Evolutionary conservation across 2,797 vertebrate species (phyloP), one percentile per base, ranked within the genome.

Genomic region (Sardinella longiceps): DNA sequence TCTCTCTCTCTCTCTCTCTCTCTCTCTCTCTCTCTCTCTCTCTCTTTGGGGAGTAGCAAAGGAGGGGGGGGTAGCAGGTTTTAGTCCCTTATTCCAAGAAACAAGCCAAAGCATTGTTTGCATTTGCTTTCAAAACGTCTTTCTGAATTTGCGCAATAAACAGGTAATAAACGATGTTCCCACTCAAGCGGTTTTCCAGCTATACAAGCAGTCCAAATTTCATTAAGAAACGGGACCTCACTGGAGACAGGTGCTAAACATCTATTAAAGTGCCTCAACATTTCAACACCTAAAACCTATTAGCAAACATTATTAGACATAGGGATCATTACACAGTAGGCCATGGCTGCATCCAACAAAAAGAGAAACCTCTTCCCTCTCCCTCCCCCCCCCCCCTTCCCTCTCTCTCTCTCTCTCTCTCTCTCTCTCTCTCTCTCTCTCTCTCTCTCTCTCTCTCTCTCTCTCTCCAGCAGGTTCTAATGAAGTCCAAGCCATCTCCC

Each of bases 401-500:
- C 56, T 70, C 80, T 84, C 87, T 90, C 87, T 90, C 87, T 88
- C 88, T 88, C 87, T 80, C 87, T 87, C 84, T 92, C 77, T 91
- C 82, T 89, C 58, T 51, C 80, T 82, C 87, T 90, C 87, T 90
- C 87, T 87, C 88, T 89, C 87, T 80, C 87, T 87, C 84, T 92
- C 80, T 91, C 82, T 89, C 60, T 91, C 81, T 88, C 48, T 48
- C 80, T 82, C 87, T 90, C 87, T 89, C 87, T 88, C 88, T 88
- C 87, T 82, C 87, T 87, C 84, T 91, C 80, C 87, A 88, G 87
- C 86, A 90, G 90, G 91, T 91, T 93, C 90, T 89, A 91, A 88
- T 87, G 84, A 85, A 90, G 89, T 90, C 88, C 63, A 50, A 25
- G 20, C 84, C 85, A 70, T 84, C 84, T 86, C 89, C 87, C 84